Evolutionary conservation across 1,140 invertebrate species (phyloP).

Genomic region (Oscheius sp.): DNA sequence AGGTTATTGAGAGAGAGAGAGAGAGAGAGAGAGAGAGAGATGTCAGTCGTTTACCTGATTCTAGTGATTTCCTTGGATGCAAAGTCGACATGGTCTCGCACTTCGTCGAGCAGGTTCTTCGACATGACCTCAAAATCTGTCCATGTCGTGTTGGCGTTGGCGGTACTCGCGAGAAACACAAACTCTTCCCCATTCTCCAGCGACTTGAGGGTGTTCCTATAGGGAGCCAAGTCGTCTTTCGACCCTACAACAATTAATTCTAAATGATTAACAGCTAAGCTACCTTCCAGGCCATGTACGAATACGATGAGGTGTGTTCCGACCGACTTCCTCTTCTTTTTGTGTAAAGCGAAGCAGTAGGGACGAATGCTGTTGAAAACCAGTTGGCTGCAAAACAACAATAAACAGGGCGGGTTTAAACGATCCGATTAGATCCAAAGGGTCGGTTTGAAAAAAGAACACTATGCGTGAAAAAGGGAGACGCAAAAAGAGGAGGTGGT

Average conservation of each 20-base stretch:
- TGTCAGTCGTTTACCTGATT: constrained; percentile 5
- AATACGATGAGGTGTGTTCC: constrained; percentile 20
- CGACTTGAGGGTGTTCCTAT: not conserved
- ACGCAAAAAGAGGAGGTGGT: too few relatives aligned
- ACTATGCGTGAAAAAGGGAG: too few relatives aligned
- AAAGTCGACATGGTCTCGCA: constrained; percentile 6
- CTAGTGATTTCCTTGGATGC: not conserved
- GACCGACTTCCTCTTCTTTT: not conserved
- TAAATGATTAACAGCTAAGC: not conserved
- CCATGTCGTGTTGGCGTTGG: constrained; percentile 20
- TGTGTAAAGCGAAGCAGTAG: not conserved
- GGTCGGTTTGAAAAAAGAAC: too few relatives aligned
- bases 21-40: too few relatives aligned
- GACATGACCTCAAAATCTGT: constrained; percentile 26
- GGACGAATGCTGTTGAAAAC: not conserved
- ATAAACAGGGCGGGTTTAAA: too few relatives aligned
- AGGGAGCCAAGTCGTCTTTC: constrained; percentile 20
- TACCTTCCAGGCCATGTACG: constrained; percentile 27
- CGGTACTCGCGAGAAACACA: constrained; percentile 20
- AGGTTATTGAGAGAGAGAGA: not conserved
- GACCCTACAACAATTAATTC: constrained; percentile 1
- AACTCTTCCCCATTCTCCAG: not conserved
- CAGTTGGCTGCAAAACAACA: constrained; percentile 18
- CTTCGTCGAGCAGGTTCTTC: constrained; percentile 14
- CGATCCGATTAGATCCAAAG: too few relatives aligned